These are phyloP conservation scores for Helicoverpa armigera DNA, from an alignment of 1,140 invertebrate species.

Conservation along the genomic window DNA sequence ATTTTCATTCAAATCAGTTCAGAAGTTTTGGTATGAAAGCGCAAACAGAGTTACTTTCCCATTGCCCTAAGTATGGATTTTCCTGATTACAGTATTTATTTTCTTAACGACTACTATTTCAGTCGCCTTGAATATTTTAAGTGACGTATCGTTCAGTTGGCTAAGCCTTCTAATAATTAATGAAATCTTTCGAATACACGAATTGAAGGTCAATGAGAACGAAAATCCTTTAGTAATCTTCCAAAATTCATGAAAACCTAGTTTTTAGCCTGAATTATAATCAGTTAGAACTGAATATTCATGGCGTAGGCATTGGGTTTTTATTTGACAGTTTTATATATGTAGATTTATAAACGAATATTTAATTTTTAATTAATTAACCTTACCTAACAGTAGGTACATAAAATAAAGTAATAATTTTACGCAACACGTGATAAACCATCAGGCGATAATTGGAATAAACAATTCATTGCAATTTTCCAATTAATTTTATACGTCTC, in stretches of 20 bases:
- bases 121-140: too few species aligned
- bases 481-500: background rate
- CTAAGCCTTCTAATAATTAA: too few species aligned
- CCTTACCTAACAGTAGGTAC: background rate
- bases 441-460: background rate
- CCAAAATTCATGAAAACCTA: conserved; percentile 15
- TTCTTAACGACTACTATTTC: too few species aligned
- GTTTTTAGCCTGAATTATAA: conserved; percentile 19
- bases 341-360: background rate
- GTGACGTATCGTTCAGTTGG: too few species aligned
- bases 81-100: too few species aligned
- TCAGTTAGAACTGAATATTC: conserved; percentile 14
- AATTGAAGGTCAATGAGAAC: conserved; percentile 2
- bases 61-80: too few species aligned
- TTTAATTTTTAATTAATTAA: background rate
- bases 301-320: conserved; percentile 1
- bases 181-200: too few species aligned
- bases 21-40: too few species aligned
- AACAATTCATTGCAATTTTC: background rate
- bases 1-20: too few species aligned
- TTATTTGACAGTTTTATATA: conserved; percentile 1
- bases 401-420: background rate
- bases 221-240: background rate
- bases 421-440: background rate
- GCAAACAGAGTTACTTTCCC: too few species aligned